Base-by-base conservation (phyloP, 2,797 vertebrate species). In the Erethizon dorsatum region DNA sequence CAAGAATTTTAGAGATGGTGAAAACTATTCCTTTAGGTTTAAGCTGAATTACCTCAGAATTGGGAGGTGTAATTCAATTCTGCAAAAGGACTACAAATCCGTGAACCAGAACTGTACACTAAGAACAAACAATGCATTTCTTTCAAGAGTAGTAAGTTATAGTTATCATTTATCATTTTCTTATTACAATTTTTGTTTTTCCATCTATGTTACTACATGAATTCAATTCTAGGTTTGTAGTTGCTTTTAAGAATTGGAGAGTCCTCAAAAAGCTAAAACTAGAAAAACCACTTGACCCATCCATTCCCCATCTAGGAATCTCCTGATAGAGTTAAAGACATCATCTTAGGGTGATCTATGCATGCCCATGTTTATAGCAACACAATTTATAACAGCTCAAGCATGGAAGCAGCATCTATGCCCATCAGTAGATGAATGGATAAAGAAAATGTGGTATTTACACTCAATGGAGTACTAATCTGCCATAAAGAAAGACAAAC, bases 161-260 rank as follows among this genome's bases (percentile, higher is more conserved):
- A 9, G 6, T 7, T 11, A 22, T 86, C 1, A 45, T 8, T 69
- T 37, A 37, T 69, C 6, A 37, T 33, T 45, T 82, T 41, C 61
- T 57, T 28, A 28, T 10, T 24, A 47, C 1, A 11, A n/a, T 41
- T 41, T 24, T 20, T 50, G 5, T 57, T 69, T 84, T 47, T 45
- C 6, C 6, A 54, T 1, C 15, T 41, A 17, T 12, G 11, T n/a
- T 15, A 52, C 8, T 3, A 3, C 0, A 17, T 37, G 50, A 7
- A 37, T 54, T 77, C 41, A 52, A 3, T 31, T 15, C 6, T 26
- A 10, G 8, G 6, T 37, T 47, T 67, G 15, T 71, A 33, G 77
- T 13, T 26, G 7, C 37, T 17, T 15, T 84, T 47, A 56, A 79
- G 26, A 54, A 14, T 4, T 26, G 12, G 75, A 52, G 47, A 78